Evolutionary conservation across 2,888 invertebrate species (phyloP), one percentile per base, ranked within the genome.

Genomic region (Amphipyra berbera): DNA sequence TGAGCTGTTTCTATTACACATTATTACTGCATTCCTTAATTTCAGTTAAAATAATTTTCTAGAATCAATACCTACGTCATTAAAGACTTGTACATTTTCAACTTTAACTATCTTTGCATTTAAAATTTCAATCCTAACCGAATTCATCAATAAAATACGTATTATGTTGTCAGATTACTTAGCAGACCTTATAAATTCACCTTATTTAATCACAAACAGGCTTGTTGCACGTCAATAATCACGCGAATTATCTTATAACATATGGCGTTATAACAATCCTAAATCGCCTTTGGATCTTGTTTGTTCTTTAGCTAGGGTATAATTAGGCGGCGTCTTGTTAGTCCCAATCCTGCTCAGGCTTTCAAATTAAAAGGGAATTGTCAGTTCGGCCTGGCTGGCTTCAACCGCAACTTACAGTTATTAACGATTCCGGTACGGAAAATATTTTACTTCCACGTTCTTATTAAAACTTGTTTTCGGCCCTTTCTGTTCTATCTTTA

Each of bases 371-470:
- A 94, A 90, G 90, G 86, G 89, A 92, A 90, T 92, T 84, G 90
- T 88, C 91, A 88, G 89, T 82, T 82, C 81, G 74, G 76, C 75
- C 85, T 73, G 81, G 76, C 83, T 81, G 82, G 79, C 79, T 84
- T 76, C 86, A 73, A 93, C 93, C 94, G 86, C 93, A 92, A 89
- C 88, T 85, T 87, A 89, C 91, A 89, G 93, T 93, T 79, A 79
- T 78, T 94, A 94, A 93, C 93, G 88, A 94, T 93, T 95, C 94
- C 93, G 93, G 93, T 92, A 90, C 88, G 87, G 89, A 94, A 91
- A 92, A 92, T 92, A 91, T 93, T 92, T 91, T 89, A 93, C 94
- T 94, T 94, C 94, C 93, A 94, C 92, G 91, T 91, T 89, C 91
- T 90, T 93, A 94, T 92, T 93, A 94, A 79, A 93, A 93, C 90